Conservation (phyloP, 2,113 vertebrate species). For the Pygoscelis antarcticus region DNA sequence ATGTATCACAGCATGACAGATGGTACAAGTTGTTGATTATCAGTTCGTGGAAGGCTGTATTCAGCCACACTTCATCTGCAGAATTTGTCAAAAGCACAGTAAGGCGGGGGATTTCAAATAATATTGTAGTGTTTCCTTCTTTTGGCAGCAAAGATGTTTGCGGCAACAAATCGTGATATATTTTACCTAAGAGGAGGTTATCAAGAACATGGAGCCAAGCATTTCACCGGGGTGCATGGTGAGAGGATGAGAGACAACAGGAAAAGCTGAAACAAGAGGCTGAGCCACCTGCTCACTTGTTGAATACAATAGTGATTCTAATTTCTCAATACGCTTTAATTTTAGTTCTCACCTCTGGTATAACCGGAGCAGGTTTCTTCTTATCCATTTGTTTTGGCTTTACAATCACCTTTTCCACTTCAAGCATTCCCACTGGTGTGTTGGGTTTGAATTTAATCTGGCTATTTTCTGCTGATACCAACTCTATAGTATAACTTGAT, state of each 20-base stretch:
- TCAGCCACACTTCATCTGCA: background rate
- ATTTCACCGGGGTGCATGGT: background rate
- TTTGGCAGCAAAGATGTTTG: background rate
- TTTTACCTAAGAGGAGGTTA: background rate
- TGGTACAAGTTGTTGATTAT: background rate
- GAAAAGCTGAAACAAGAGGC: background rate
- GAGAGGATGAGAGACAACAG: background rate
- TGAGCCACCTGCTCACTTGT: background rate
- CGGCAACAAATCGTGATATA: background rate
- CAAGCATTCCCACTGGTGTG: slow-evolving; percentile 88
- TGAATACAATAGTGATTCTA: background rate
- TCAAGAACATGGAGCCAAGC: background rate
- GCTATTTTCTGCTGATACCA: slow-evolving; percentile 85
- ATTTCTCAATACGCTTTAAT: background rate
- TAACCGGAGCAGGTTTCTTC: slow-evolving; percentile 84
- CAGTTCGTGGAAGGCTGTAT: background rate
- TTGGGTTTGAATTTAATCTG: slow-evolving; percentile 93
- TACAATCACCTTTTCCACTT: slow-evolving; percentile 89
- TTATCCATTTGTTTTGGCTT: slow-evolving; percentile 90
- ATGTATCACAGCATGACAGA: background rate
- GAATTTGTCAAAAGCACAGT: background rate
- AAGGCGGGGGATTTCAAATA: background rate
- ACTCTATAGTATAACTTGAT: slow-evolving; percentile 89
- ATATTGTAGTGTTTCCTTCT: background rate
- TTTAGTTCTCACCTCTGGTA: slow-evolving; percentile 88